Evolutionary conservation across 2,113 vertebrate species (phyloP).

Genomic region (Micromys minutus): DNA sequence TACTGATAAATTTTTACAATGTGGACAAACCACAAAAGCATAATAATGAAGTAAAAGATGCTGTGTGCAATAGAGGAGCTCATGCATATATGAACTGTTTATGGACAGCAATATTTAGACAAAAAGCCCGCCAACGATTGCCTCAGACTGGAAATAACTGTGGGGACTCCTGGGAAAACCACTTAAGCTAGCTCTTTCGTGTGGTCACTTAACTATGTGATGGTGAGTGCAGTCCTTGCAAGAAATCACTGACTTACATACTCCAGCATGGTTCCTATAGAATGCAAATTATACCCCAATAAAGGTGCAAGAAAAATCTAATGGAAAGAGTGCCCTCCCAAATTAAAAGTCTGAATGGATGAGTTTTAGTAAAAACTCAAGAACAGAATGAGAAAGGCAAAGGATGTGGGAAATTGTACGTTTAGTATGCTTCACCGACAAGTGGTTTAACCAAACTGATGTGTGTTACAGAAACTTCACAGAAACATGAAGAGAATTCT

Average conservation of each 20-base stretch:
- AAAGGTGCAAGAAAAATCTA: not conserved
- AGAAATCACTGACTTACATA: not conserved
- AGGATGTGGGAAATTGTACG: not conserved
- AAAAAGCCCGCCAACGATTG: not conserved
- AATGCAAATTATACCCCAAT: not conserved
- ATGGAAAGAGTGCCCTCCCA: not conserved
- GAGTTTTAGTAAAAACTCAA: not conserved
- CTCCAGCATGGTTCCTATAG: not conserved
- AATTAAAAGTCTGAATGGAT: not conserved
- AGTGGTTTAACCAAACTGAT: not conserved
- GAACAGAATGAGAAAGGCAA: not conserved
- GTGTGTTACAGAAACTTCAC: not conserved
- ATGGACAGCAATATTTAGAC: constrained; percentile 2
- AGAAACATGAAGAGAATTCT: not conserved
- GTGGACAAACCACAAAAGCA: not conserved
- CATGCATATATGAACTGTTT: not conserved
- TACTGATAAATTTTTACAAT: not conserved
- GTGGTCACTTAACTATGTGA: not conserved
- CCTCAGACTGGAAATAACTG: not conserved
- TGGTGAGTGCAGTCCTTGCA: not conserved
- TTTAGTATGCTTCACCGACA: not conserved
- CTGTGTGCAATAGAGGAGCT: not conserved
- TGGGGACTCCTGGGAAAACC: not conserved
- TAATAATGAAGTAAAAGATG: not conserved
- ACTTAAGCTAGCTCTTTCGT: not conserved